Evolutionary conservation across 2,888 invertebrate genomes (phyloP).

Genomic region (Octonoba sinensis): DNA sequence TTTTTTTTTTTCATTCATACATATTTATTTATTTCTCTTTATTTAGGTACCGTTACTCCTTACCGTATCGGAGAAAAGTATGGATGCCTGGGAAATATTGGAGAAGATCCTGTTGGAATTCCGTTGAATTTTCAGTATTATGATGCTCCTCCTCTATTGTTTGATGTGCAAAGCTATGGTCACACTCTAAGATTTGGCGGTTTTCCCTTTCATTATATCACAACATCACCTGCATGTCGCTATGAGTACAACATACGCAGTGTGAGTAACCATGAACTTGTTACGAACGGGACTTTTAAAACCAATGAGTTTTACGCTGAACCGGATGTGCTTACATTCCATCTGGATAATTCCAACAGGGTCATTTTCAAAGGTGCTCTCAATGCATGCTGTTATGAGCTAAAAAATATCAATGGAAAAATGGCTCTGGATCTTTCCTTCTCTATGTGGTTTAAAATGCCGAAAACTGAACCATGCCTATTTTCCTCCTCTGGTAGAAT

Average conservation of each 20-base stretch:
- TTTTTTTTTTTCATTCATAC: too few species aligned
- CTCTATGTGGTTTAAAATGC: slow-evolving; percentile 5
- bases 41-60: slow-evolving; percentile 11
- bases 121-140: slow-evolving; percentile 24
- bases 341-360: slow-evolving; percentile 42
- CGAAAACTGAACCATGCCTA: neutral
- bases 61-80: slow-evolving; percentile 21
- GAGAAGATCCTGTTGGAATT: slow-evolving; percentile 24
- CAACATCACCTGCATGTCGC: too few species aligned
- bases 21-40: neutral
- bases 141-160: slow-evolving; percentile 28
- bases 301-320: slow-evolving; percentile 1
- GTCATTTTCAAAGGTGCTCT: slow-evolving; percentile 5
- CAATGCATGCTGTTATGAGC: slow-evolving; percentile 6
- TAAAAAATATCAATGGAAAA: neutral
- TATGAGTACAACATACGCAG: neutral
- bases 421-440: slow-evolving; percentile 3
- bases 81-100: slow-evolving; percentile 7
- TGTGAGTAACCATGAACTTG: neutral
- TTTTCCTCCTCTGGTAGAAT: slow-evolving; percentile 30
- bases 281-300: neutral
- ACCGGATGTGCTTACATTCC: slow-evolving; percentile 16
- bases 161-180: slow-evolving; percentile 17
- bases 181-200: slow-evolving; percentile 43
- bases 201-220: slow-evolving; percentile 30